Evolutionary conservation across 2,113 vertebrate genomes (phyloP).

Genomic region (Salvelinus namaycush): DNA sequence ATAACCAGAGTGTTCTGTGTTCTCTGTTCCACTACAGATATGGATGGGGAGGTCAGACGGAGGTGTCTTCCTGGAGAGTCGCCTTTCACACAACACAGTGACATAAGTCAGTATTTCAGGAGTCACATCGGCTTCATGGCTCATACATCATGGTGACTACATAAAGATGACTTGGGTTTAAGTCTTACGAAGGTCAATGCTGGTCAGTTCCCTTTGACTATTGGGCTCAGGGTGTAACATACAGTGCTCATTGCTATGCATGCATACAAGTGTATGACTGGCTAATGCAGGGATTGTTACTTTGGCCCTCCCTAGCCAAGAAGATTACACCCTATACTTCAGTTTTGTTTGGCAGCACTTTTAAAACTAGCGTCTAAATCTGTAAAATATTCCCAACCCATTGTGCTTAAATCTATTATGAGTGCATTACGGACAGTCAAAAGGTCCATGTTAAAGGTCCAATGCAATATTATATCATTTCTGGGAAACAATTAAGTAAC

Average conservation of each 20-base stretch:
- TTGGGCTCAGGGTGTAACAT: background rate
- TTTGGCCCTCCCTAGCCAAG: too few relatives aligned
- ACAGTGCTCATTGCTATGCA: background rate
- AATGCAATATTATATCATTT: too few relatives aligned
- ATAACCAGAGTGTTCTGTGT: conserved; percentile 20
- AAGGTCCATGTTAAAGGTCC: conserved; percentile 4
- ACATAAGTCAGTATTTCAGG: background rate
- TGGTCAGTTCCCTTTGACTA: background rate
- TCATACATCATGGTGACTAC: background rate
- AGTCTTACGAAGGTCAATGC: background rate
- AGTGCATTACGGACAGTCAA: background rate
- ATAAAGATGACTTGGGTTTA: background rate
- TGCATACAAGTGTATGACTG: too few relatives aligned
- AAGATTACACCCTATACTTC: too few relatives aligned
- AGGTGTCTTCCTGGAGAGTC: conserved; percentile 6
- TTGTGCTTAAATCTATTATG: background rate
- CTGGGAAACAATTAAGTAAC: too few relatives aligned
- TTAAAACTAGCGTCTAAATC: background rate
- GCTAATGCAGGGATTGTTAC: too few relatives aligned
- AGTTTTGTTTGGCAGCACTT: background rate
- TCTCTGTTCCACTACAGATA: conserved; percentile 5
- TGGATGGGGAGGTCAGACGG: conserved; percentile 10
- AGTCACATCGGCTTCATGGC: background rate
- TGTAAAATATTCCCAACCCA: background rate
- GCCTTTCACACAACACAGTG: background rate